phyloP scores from a whole-genome alignment of 1,140 invertebrate genomes.

The Lysiphlebus fabarum region DNA sequence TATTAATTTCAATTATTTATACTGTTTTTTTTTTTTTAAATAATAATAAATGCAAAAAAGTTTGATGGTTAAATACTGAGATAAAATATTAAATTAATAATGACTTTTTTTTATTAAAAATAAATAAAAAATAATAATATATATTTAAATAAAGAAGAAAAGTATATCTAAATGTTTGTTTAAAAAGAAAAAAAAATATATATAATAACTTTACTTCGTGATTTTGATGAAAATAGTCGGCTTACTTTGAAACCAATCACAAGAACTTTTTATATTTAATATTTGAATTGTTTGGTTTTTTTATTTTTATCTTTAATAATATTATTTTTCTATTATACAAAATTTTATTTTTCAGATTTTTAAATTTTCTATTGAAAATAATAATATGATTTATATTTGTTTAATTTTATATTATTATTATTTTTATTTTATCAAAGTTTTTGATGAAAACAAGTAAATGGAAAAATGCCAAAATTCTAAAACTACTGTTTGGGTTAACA shows the following conservation, averaged over 20 bases:
- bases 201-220: constrained; percentile 44
- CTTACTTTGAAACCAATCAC: constrained; percentile 41
- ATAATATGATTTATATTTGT: constrained; percentile 18
- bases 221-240: constrained; percentile 39
- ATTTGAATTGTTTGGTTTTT: neutral
- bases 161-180: constrained; percentile 32
- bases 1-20: too few species aligned
- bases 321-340: too few species aligned
- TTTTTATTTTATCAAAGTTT: too few species aligned
- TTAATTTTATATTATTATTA: too few species aligned
- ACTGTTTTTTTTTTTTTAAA: too few species aligned
- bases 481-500: too few species aligned
- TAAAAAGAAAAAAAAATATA: constrained; percentile 30
- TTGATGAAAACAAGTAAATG: too few species aligned
- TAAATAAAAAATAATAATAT: neutral
- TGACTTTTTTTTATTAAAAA: constrained; percentile 18
- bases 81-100: constrained; percentile 46
- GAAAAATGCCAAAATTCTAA: too few species aligned
- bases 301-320: too few species aligned
- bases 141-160: neutral
- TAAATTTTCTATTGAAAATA: constrained; percentile 22
- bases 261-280: neutral
- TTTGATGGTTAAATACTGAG: neutral
- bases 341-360: constrained; percentile 28
- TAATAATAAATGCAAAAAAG: too few species aligned